phyloP scores from a whole-genome alignment of 2,797 vertebrate species.

The Telmatherina bonti region DNA sequence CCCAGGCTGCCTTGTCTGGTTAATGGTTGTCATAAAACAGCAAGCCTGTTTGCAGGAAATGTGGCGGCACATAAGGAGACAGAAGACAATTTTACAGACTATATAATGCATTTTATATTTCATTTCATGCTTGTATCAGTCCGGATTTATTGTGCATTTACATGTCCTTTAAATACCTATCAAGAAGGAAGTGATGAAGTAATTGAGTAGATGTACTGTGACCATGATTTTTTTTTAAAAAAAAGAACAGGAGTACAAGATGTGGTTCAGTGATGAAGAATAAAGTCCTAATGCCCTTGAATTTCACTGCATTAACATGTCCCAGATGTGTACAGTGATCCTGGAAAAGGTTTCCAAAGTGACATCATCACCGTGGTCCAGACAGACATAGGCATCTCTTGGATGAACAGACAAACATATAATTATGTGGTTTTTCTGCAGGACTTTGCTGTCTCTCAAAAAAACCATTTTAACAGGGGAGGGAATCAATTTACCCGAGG shows the following conservation, averaged over 20 bases:
- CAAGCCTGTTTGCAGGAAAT: constrained; percentile 50
- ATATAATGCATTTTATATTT: constrained; percentile 33
- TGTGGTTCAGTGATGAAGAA: constrained; percentile 48
- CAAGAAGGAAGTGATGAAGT: constrained; percentile 20
- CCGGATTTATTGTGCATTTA: constrained; percentile 20
- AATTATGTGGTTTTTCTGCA: constrained; percentile 75
- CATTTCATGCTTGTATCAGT: constrained; percentile 22
- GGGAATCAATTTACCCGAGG: constrained; percentile 71
- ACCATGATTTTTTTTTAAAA: constrained; percentile 24
- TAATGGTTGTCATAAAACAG: constrained; percentile 68
- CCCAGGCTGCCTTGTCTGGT: constrained; percentile 50
- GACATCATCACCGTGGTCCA: constrained; percentile 73
- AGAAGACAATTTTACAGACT: constrained; percentile 19
- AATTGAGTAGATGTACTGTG: constrained; percentile 31
- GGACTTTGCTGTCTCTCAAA: constrained; percentile 63
- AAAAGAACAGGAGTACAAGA: constrained; percentile 31
- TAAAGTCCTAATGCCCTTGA: constrained; percentile 57
- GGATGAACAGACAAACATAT: constrained; percentile 60
- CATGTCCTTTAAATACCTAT: constrained; percentile 22
- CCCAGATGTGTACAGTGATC: constrained; percentile 70
- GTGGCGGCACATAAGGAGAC: constrained; percentile 8
- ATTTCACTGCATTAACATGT: constrained; percentile 62
- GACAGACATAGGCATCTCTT: constrained; percentile 68
- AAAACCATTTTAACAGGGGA: constrained; percentile 69
- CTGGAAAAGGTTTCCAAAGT: constrained; percentile 53